These are phyloP conservation scores for Camponotus pennsylvanicus DNA, from an alignment of 1,140 invertebrate species.

Conservation along the genomic window DNA sequence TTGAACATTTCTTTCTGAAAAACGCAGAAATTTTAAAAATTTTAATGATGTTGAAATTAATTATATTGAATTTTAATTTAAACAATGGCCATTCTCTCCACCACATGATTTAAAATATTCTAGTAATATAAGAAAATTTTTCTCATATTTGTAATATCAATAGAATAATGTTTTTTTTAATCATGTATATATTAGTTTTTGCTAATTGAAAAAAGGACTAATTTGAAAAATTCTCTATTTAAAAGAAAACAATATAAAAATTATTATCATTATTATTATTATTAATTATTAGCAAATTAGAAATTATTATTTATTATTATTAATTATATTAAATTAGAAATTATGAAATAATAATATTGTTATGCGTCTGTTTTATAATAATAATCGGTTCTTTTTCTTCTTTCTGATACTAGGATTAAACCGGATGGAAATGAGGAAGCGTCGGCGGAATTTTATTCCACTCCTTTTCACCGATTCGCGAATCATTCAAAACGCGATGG, in stretches of 20 bases:
- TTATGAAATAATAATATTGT: not conserved
- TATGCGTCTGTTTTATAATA: not conserved
- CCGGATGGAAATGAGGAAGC: not conserved
- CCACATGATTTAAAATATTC: not conserved
- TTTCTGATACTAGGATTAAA: not conserved
- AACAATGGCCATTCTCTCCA: not conserved
- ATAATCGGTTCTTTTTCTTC: not conserved
- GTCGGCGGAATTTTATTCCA: slow-evolving; percentile 12
- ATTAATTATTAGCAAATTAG: too few species aligned
- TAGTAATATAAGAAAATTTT: not conserved
- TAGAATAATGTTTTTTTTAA: not conserved
- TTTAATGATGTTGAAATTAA: not conserved
- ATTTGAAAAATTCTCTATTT: not conserved
- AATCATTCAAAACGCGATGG: slow-evolving; percentile 29
- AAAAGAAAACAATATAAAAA: not conserved
- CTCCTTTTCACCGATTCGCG: slow-evolving; percentile 23
- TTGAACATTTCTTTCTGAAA: not conserved
- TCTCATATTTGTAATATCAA: not conserved
- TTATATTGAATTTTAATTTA: not conserved
- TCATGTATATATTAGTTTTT: not conserved
- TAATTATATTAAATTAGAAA: not conserved
- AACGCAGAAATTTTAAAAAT: not conserved
- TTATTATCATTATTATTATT: not conserved
- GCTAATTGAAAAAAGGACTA: not conserved
- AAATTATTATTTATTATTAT: not conserved